These are phyloP conservation scores for Orthosia gothica DNA, from an alignment of 2,888 invertebrate species.

Conservation along the genomic window DNA sequence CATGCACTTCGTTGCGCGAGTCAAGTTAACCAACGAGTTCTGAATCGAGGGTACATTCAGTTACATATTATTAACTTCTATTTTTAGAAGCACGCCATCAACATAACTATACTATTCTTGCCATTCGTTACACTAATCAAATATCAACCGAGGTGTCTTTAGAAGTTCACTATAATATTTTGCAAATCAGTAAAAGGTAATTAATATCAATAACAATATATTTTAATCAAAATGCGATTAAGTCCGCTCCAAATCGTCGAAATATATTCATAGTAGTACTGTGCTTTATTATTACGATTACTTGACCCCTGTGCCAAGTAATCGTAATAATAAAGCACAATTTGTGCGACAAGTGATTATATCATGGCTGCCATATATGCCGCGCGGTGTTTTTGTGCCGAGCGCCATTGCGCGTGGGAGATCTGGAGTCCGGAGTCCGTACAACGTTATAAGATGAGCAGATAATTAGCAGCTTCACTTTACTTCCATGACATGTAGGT, in stretches of 20 bases:
- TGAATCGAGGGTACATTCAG: conserved; percentile 5
- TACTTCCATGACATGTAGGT: conserved; percentile 54
- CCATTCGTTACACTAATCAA: conserved; percentile 16
- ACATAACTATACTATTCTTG: background rate
- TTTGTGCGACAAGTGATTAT: conserved; percentile 67
- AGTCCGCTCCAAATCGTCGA: conserved; percentile 43
- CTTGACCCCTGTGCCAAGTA: conserved; percentile 38
- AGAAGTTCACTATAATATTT: conserved; percentile 4
- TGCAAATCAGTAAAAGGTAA: conserved; percentile 35
- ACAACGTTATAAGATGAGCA: conserved; percentile 46
- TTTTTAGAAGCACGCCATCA: conserved; percentile 6
- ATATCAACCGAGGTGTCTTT: conserved; percentile 4
- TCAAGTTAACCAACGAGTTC: conserved; percentile 34
- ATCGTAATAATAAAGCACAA: conserved; percentile 65
- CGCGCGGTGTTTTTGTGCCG: conserved; percentile 58
- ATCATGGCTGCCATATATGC: conserved; percentile 67
- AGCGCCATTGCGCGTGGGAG: conserved; percentile 54
- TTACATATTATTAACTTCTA: conserved; percentile 40
- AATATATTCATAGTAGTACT: conserved; percentile 46
- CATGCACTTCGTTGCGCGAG: conserved; percentile 7
- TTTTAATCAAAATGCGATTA: conserved; percentile 37
- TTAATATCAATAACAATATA: conserved; percentile 56
- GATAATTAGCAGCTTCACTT: conserved; percentile 58
- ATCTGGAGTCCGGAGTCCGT: conserved; percentile 19
- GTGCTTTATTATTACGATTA: too few species aligned